A percentile compares a stretch with the other conserved stretches of the same genome.
Evolutionary conservation across 1,140 invertebrate species (phyloP).

Genomic region (Drosophila ogumai): DNA sequence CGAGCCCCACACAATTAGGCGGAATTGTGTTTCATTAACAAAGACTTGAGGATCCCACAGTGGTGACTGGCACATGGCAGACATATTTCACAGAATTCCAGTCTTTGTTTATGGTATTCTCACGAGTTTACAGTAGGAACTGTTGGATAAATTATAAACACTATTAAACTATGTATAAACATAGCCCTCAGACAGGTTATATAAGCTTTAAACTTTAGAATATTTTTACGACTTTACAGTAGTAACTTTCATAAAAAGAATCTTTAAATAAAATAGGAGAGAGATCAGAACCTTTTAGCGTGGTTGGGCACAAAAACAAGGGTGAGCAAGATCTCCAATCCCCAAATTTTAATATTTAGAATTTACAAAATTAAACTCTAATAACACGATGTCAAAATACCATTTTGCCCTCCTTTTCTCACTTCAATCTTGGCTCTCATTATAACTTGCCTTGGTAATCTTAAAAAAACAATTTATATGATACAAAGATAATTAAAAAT

Average conservation of each 20-base stretch:
- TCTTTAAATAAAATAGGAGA: too few species aligned
- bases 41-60: constrained; percentile 16
- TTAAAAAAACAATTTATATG: neutral
- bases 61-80: neutral
- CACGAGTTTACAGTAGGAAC: neutral
- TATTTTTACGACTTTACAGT: neutral
- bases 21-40: constrained; percentile 31
- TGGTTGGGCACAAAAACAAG: too few species aligned
- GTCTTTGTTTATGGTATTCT: constrained; percentile 2
- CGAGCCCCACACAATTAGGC: constrained; percentile 9
- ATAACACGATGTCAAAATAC: neutral
- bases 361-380: neutral
- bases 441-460: neutral
- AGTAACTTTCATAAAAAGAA: neutral
- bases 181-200: neutral
- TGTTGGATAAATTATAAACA: neutral
- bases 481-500: neutral
- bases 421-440: neutral
- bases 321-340: neutral
- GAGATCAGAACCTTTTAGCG: too few species aligned
- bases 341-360: neutral
- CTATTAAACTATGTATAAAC: neutral
- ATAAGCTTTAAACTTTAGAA: neutral
- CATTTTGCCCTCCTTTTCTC: neutral
- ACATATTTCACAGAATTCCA: neutral